Conservation (phyloP, 2,888 invertebrate genomes). For the Cerastis rubricosa region DNA sequence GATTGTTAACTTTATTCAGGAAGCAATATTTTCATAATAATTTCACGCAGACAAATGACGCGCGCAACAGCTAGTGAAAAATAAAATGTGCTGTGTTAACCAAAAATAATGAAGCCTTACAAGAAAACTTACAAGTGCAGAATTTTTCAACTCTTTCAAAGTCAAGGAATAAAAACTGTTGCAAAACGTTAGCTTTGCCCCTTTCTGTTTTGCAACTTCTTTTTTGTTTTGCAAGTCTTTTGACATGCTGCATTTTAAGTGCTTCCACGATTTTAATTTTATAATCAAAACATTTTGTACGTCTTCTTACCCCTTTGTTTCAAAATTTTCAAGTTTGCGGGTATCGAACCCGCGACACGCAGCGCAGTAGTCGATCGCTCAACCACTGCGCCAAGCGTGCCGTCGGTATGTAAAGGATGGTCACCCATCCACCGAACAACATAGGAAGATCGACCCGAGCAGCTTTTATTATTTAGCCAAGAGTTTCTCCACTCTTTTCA, state of each 20-base stretch:
- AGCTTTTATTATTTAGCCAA: too few species aligned
- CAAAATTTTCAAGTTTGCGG: too few species aligned
- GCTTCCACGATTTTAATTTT: neutral
- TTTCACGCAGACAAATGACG: too few species aligned
- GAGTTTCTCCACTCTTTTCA: neutral
- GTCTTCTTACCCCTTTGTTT: neutral
- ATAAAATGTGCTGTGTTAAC: constrained; percentile 11
- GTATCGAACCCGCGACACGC: too few species aligned
- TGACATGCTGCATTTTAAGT: constrained; percentile 13
- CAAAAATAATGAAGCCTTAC: neutral
- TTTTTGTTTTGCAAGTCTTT: neutral
- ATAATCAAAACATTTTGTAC: neutral
- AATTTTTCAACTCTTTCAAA: constrained; percentile 35
- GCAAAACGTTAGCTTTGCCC: constrained; percentile 9
- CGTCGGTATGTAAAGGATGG: too few species aligned
- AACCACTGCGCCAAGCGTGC: too few species aligned
- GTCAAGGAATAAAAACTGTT: neutral
- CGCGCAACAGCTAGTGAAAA: too few species aligned
- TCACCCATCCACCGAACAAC: too few species aligned
- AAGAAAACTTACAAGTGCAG: constrained; percentile 39
- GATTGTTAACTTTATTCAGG: too few species aligned
- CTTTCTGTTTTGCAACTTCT: constrained; percentile 9
- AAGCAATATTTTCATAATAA: too few species aligned
- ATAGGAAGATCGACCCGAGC: too few species aligned
- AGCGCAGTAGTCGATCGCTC: too few species aligned